Evolutionary conservation across 2,113 vertebrate genomes (phyloP).

Genomic region (Sphyrna mokarran): DNA sequence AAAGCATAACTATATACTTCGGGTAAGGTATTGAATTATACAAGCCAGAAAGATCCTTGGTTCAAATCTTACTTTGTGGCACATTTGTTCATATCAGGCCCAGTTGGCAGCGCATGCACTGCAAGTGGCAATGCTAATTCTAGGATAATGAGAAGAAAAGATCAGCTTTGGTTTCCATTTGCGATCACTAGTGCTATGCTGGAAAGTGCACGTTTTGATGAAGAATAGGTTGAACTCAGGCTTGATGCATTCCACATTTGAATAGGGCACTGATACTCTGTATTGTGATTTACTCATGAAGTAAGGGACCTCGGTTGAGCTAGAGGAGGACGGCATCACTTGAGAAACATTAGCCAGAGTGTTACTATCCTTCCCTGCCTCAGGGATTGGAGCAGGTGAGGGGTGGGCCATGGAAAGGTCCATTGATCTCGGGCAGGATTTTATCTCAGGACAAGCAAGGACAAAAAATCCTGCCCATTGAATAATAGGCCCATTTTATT

Average conservation of each 20-base stretch:
- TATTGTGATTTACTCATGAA: neutral
- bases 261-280: neutral
- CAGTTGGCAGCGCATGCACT: neutral
- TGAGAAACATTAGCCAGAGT: neutral
- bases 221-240: neutral
- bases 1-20: neutral
- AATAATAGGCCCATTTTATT: neutral
- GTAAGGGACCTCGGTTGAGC: neutral
- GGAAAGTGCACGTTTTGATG: neutral
- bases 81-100: neutral
- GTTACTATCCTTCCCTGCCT: too few species aligned
- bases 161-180: neutral
- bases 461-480: too few species aligned
- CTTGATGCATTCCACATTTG: neutral
- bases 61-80: neutral
- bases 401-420: too few species aligned
- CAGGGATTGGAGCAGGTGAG: too few species aligned
- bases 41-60: neutral
- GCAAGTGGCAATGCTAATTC: neutral
- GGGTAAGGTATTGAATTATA: neutral
- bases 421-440: too few species aligned
- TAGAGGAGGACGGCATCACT: neutral
- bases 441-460: too few species aligned
- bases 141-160: neutral
- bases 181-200: neutral